These are phyloP conservation scores for Percopsis omiscomaycus DNA, from an alignment of 2,797 vertebrate genomes.

Conservation along the genomic window DNA sequence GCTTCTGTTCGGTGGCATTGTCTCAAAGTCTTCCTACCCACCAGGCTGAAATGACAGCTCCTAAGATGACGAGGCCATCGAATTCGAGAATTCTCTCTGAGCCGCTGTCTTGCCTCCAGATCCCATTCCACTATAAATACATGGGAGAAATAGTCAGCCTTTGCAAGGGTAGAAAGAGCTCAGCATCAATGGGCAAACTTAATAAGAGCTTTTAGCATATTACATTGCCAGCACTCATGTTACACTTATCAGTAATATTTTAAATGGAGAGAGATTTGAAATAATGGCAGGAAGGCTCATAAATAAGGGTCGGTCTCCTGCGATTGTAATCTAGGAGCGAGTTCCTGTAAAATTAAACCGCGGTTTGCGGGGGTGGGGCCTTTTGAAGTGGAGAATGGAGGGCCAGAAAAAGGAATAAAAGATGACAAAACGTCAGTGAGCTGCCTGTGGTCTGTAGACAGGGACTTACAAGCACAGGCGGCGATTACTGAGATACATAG, in stretches of 20 bases:
- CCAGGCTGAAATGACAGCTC: conserved; percentile 35
- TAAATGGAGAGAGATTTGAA: conserved; percentile 63
- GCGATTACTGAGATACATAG: conserved; percentile 71
- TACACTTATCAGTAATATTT: conserved; percentile 74
- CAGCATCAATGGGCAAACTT: conserved; percentile 48
- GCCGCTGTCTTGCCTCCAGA: conserved; percentile 35
- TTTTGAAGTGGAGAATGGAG: conserved; percentile 73
- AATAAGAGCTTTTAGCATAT: conserved; percentile 70
- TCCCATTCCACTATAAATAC: conserved; percentile 27
- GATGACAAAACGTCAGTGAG: conserved; percentile 72
- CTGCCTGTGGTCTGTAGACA: conserved; percentile 71
- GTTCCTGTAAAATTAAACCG: conserved; percentile 78
- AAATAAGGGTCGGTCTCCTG: conserved; percentile 62
- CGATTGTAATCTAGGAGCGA: conserved; percentile 73
- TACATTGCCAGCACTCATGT: conserved; percentile 65
- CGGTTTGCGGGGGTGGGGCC: conserved; percentile 38
- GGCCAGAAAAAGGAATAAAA: conserved; percentile 71
- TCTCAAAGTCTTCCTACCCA: conserved; percentile 2
- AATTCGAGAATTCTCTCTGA: conserved; percentile 41
- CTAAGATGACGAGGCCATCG: conserved; percentile 27
- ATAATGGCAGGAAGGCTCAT: conserved; percentile 70
- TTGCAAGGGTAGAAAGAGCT: conserved; percentile 31
- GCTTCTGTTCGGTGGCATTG: too few relatives aligned
- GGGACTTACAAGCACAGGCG: conserved; percentile 70
- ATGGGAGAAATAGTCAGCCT: conserved; percentile 25